Conservation (phyloP, 2,888 invertebrate species). For the Drosophila monieri region DNA sequence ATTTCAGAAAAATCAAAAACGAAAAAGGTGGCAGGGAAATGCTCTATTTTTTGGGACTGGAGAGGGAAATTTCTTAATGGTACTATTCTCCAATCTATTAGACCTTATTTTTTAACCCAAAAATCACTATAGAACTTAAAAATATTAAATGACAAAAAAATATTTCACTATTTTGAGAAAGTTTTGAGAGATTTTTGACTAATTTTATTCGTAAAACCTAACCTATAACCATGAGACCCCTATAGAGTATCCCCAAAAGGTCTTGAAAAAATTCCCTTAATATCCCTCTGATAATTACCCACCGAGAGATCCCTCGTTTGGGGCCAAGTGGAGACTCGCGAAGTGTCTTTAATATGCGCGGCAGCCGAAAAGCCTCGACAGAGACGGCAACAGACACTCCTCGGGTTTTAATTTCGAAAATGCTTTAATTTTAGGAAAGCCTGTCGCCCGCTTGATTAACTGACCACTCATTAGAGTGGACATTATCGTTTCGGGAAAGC, state of each 20-base stretch:
- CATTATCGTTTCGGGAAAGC: slow-evolving; percentile 20
- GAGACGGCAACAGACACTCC: background rate
- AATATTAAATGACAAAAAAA: too few relatives aligned
- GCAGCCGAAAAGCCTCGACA: slow-evolving; percentile 4
- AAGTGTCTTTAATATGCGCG: slow-evolving; percentile 79
- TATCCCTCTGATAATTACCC: slow-evolving; percentile 29
- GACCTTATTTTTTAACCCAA: too few relatives aligned
- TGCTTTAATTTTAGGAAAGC: slow-evolving; percentile 26
- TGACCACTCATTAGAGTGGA: slow-evolving; percentile 73
- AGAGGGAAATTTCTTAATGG: too few relatives aligned
- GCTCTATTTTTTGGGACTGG: background rate
- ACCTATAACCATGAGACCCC: background rate
- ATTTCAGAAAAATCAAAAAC: slow-evolving; percentile 57
- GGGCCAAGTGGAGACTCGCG: slow-evolving; percentile 58
- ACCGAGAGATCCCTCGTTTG: slow-evolving; percentile 24
- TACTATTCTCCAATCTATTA: too few relatives aligned
- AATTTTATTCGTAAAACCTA: too few relatives aligned
- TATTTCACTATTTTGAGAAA: too few relatives aligned
- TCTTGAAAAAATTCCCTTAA: background rate
- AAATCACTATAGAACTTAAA: too few relatives aligned
- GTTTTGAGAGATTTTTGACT: too few relatives aligned
- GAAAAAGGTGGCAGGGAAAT: slow-evolving; percentile 37
- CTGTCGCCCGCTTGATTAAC: slow-evolving; percentile 66
- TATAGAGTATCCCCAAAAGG: slow-evolving; percentile 7
- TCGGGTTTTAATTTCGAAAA: slow-evolving; percentile 47